Conservation (phyloP, 2,888 invertebrate genomes). For the Acleris holmiana region DNA sequence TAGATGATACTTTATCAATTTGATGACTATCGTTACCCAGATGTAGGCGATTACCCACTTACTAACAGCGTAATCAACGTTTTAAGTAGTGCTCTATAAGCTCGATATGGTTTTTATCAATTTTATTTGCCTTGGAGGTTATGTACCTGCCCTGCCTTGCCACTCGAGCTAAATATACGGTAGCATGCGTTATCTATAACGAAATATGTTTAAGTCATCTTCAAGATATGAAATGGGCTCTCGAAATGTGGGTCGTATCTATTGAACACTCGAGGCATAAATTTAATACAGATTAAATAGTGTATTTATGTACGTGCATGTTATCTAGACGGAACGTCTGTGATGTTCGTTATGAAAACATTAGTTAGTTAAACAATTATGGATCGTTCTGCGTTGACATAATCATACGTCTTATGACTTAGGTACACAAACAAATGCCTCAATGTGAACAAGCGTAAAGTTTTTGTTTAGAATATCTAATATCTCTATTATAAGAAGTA, state of each 20-base stretch:
- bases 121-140: slow-evolving; percentile 31
- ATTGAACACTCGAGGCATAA: slow-evolving; percentile 66
- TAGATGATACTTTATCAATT: slow-evolving; percentile 26
- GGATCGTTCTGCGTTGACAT: slow-evolving; percentile 39
- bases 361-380: slow-evolving; percentile 41
- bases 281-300: slow-evolving; percentile 45
- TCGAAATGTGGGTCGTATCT: slow-evolving; percentile 64
- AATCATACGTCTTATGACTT: slow-evolving; percentile 31
- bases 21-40: slow-evolving; percentile 28
- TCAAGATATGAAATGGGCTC: slow-evolving; percentile 56
- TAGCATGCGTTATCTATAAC: slow-evolving; percentile 23
- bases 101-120: slow-evolving; percentile 33
- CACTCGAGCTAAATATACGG: slow-evolving; percentile 35
- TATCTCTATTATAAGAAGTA: slow-evolving; percentile 32
- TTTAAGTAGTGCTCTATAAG: slow-evolving; percentile 31
- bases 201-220: slow-evolving; percentile 46
- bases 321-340: slow-evolving; percentile 34
- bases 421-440: slow-evolving; percentile 37
- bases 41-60: slow-evolving; percentile 31
- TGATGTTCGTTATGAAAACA: slow-evolving; percentile 36
- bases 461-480: slow-evolving; percentile 31
- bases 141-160: slow-evolving; percentile 35
- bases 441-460: slow-evolving; percentile 33
- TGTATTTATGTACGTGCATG: slow-evolving; percentile 52
- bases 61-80: slow-evolving; percentile 33